A percentile compares a stretch with the other conserved stretches of the same genome.
Evolutionary conservation across 2,888 invertebrate species (phyloP).

Genomic region (Dasypolia templi): DNA sequence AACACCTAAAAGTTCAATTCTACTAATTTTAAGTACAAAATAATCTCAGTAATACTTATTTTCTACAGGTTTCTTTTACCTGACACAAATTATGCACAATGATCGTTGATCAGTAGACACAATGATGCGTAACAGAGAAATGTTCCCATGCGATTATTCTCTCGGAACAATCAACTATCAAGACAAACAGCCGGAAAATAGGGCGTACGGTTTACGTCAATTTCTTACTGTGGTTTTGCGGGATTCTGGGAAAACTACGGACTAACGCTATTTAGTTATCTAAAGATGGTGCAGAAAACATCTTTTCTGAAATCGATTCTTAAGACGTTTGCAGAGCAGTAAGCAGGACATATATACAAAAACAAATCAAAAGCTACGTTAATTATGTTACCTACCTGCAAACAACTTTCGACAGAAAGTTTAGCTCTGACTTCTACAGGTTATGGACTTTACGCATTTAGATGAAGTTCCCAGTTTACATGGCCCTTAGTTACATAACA

Average conservation of each 20-base stretch:
- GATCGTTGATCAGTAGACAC: constrained; percentile 26
- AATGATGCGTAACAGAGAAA: constrained; percentile 47
- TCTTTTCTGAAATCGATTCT: too few species aligned
- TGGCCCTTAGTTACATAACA: not conserved
- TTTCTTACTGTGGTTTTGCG: constrained; percentile 61
- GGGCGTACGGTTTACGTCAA: constrained; percentile 71
- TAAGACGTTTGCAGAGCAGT: too few species aligned
- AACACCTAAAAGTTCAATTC: not conserved
- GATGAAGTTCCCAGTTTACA: constrained; percentile 24
- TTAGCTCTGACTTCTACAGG: not conserved
- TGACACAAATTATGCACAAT: constrained; percentile 6
- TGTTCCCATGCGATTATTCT: constrained; percentile 59
- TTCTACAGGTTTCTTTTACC: not conserved
- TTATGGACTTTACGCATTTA: not conserved
- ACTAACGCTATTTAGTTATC: constrained; percentile 26
- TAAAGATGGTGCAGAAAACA: not conserved
- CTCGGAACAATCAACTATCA: constrained; percentile 60
- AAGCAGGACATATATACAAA: too few species aligned
- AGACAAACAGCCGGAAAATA: constrained; percentile 71
- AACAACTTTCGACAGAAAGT: too few species aligned
- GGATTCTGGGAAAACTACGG: constrained; percentile 42
- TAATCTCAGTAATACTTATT: not conserved
- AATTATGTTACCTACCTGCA: too few species aligned
- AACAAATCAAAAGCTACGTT: too few species aligned
- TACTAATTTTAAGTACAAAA: not conserved